Base-by-base conservation (phyloP, 2,888 invertebrate genomes). In the Drosophila pseudotalamancana region DNA sequence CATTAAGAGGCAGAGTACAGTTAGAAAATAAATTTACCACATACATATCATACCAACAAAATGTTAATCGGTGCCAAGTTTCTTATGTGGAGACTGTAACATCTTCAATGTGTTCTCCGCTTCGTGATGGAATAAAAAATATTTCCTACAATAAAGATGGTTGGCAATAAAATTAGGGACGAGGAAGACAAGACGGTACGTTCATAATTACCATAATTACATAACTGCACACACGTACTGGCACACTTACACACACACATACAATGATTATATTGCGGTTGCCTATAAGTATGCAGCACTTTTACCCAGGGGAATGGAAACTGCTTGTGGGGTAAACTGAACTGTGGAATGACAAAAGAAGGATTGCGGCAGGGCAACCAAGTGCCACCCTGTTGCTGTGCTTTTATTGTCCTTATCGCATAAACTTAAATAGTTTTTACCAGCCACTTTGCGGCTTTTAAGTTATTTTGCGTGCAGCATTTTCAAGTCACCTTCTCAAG, bases 381-480 rank as follows among this genome's bases (percentile, higher is more conserved):
- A n/a, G 8, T 53, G 42, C 57, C 55, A 49, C 34, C 53, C 66
- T 71, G 48, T 60, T 77, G 59, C 60, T 71, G 50, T 71, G 77
- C 66, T 75, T 71, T 88, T 78, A 78, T 88, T 81, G 81, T 88
- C 76, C 77, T 86, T 83, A 81, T 88, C 87, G 80, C 66, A 80
- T 80, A 85, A 87, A 80, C 87, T 86, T 88, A 81, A 81, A 81
- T 81, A 81, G 81, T 81, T 81, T 81, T 69, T 81, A 72, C 88
- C 81, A 88, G 81, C 88, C 88, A 88, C 81, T 81, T 81, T 88
- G 88, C 84, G 81, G 81, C 87, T 81, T 81, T 81, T 81, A 81
- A 88, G 84, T 83, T 81, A 81, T 88, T 81, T 81, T 81, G 81
- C 88, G 87, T 83, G 84, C 87, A 57, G 66, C 80, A 69, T 50